Base-by-base conservation (phyloP, 2,113 vertebrate species). In the Cryptomyrus ogoouensis region DNA sequence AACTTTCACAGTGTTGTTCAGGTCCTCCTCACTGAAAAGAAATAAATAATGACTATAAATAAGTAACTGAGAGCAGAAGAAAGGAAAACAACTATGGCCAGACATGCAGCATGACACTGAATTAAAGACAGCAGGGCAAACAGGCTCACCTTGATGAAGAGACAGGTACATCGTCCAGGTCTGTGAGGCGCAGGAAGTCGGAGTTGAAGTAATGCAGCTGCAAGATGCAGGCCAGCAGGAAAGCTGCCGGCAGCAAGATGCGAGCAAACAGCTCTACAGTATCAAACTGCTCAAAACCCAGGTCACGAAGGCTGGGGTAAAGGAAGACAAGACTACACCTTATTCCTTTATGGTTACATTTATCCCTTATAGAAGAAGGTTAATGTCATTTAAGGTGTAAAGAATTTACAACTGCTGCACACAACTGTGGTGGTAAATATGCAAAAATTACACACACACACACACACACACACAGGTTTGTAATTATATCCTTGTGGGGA, bases 131-230 rank as follows among this genome's bases (percentile, higher is more conserved):
- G 17, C 27, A 49, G 56, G 21, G 42, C 35, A 24, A 1, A 6
- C 0, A 24, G 19, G n/a, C 83, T 5, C 88, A 96, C 95, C 95
- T 95, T 90, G 94, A 91, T 5, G 91, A 62, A 53, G 91, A 92
- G 31, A 94, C 88, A 15, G 94, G 94, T 46, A 95, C 92, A 7
- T 94, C 93, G 83, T 93, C 92, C 35, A 96, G 94, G 93, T 96
- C 92, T 7, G 96, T 96, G 90, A 97, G 95, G 70, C 90, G 91
- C 88, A 96, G 94, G 91, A 96, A 96, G 92, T 95, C 96, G 0
- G 93, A 87, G 90, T 96, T 95, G 92, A 95, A 97, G 93, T 96
- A 96, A 91, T 95, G 95, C 87, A 96, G 93, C 88, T 96, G 96
- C 50, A 96, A 94, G 90, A 97, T 96, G 77, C 96, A 95, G 44